Evolutionary conservation across 2,113 vertebrate genomes (phyloP), one percentile per base, ranked within the genome.

Genomic region (Sinocyclocheilus rhinocerous): DNA sequence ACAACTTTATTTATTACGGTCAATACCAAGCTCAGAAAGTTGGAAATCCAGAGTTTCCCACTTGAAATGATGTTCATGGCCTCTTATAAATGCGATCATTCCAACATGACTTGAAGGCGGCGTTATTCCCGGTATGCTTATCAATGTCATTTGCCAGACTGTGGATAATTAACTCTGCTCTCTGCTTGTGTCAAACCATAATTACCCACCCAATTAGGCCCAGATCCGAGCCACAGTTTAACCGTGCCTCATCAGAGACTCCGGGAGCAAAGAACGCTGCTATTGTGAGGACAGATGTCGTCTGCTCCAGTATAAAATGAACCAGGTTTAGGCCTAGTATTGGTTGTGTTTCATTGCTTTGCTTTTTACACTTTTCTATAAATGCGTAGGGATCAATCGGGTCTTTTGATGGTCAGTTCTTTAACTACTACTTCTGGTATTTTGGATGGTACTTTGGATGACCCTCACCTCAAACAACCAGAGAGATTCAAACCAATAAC

Each of bases 401-500:
- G 26, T 33, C 65, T 67, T 67, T 33, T 16, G 26, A 16, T 33
- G 65, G 13, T 33, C 65, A 67, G 26, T 33, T 61, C 7, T n/a
- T n/a, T 10, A n/a, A n/a, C 57, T n/a, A 22, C 57, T 59, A 1
- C 20, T 9, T 59, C 57, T 59, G 57, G 57, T 20, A 6, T 16
- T 55, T 50, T 12, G 48, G 26, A 67, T 67, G 26, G 50, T 16
- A 16, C 2, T 59, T 55, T 6, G 6, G 29, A 70, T 70, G 29
- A 69, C 13, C 2, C 63, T 67, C 63, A 29, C 13, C 63, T 67
- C 65, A 33, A 33, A 67, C 13, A 67, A 33, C 65, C 65, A 26
- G 50, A 29, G 16, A 79, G 48, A 55, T 45, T 55, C 65, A 85
- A 20, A 50, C 73, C 65, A 90, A 67, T 89, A 92, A 91, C 84